phyloP scores from a whole-genome alignment of 2,888 invertebrate species.

The Campaea margaritaria region DNA sequence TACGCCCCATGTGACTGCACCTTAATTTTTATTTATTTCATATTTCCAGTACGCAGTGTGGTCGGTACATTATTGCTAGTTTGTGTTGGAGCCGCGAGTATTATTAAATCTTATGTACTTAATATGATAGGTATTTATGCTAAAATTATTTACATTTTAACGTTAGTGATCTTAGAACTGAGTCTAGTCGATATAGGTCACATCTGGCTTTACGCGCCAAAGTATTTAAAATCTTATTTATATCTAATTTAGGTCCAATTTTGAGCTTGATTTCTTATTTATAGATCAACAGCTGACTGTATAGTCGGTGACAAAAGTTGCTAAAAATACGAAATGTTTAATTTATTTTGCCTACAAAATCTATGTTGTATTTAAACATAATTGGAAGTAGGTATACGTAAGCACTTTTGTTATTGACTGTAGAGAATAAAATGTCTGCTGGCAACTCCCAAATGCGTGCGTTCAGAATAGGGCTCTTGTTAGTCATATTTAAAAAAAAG shows the following conservation, averaged over 20 bases:
- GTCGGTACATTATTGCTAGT: constrained; percentile 1
- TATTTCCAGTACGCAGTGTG: constrained; percentile 7
- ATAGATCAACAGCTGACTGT: neutral
- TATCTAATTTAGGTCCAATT: neutral
- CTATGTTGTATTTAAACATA: too few species aligned
- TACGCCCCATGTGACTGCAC: neutral
- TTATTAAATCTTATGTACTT: constrained; percentile 41
- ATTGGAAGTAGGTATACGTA: too few species aligned
- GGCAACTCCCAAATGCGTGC: neutral
- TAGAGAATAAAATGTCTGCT: too few species aligned
- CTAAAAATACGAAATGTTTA: too few species aligned
- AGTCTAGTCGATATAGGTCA: constrained; percentile 61
- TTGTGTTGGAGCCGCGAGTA: constrained; percentile 38
- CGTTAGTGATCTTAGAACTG: constrained; percentile 45
- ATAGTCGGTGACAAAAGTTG: too few species aligned
- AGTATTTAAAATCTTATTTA: constrained; percentile 33
- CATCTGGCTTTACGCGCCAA: constrained; percentile 52
- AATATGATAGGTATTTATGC: constrained; percentile 28
- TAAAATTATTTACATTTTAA: constrained; percentile 34
- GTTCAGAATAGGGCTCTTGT: constrained; percentile 1
- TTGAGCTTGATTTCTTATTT: constrained; percentile 1
- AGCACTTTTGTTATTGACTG: too few species aligned
- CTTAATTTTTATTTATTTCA: neutral
- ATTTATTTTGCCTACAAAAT: too few species aligned
- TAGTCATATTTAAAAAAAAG: too few species aligned